Percentiles rank a stretch among this genome's conserved stretches.
Evolutionary conservation across 2,797 vertebrate species (phyloP).

Genomic region (Numenius phaeopus): DNA sequence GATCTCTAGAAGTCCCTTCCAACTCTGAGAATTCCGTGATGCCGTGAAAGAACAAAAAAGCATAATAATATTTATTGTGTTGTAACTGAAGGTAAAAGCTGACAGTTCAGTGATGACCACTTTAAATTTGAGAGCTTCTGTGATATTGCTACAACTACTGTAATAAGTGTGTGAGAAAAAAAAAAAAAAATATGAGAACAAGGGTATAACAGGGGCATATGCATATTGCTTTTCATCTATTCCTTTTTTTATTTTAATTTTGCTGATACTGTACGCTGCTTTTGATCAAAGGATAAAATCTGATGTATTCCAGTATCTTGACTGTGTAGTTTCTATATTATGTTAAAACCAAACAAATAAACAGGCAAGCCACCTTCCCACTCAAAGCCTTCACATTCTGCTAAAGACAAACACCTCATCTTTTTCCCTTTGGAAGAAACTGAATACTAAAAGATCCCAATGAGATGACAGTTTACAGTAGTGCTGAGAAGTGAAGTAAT

Average conservation of each 20-base stretch:
- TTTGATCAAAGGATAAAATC: background rate
- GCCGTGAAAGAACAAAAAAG: background rate
- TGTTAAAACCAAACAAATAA: background rate
- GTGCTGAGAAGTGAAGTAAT: background rate
- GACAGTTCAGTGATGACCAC: background rate
- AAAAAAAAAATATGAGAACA: background rate
- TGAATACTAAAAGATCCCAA: background rate
- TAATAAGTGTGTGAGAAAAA: background rate
- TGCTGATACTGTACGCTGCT: background rate
- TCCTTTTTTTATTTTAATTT: background rate
- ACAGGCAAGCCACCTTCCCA: fast-evolving
- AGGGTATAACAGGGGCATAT: background rate
- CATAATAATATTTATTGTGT: background rate
- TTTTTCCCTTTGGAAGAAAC: background rate
- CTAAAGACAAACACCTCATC: background rate
- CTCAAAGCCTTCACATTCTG: background rate
- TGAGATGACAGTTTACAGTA: background rate
- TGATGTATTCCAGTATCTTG: background rate
- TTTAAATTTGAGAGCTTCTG: background rate
- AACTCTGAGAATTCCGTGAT: too few species aligned
- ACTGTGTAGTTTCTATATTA: background rate
- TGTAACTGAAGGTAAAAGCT: background rate
- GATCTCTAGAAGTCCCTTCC: too few species aligned
- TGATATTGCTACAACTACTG: background rate
- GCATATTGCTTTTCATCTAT: background rate